These are phyloP conservation scores for Cyrtodaria siliqua DNA, from an alignment of 2,888 invertebrate genomes.

Conservation along the genomic window DNA sequence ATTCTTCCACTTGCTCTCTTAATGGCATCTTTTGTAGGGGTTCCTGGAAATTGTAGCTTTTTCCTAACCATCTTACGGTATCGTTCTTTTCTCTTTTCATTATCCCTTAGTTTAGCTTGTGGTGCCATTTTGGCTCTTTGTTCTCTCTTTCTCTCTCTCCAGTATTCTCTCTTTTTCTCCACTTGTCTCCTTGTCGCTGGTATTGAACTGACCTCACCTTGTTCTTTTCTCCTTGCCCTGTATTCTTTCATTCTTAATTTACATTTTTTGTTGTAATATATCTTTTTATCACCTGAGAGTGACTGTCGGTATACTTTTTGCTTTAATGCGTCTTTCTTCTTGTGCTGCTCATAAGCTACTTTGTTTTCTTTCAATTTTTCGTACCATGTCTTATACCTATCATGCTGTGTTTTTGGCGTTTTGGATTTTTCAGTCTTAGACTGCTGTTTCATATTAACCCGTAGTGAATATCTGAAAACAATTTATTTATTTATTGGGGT, in stretches of 20 bases:
- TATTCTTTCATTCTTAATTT: constrained; percentile 21
- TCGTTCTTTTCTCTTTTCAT: constrained; percentile 9
- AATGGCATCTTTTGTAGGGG: not conserved
- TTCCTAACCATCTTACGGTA: too few relatives aligned
- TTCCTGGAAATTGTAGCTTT: too few relatives aligned
- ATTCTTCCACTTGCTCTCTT: not conserved
- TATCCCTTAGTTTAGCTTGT: not conserved
- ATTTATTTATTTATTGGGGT: too few relatives aligned
- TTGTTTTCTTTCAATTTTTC: not conserved
- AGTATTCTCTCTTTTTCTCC: constrained; percentile 15
- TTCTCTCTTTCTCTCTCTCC: constrained; percentile 15
- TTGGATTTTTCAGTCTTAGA: not conserved
- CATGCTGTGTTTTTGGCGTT: not conserved
- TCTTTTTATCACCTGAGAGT: not conserved
- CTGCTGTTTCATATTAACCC: too few relatives aligned
- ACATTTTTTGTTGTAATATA: constrained; percentile 12
- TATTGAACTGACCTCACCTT: not conserved
- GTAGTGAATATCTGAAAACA: too few relatives aligned
- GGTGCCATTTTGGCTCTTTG: constrained; percentile 7
- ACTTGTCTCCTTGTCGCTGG: constrained; percentile 13
- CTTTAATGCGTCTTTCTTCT: constrained; percentile 7
- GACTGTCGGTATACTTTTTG: constrained; percentile 1
- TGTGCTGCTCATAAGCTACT: constrained; percentile 5
- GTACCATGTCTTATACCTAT: not conserved
- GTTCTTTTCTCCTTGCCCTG: constrained; percentile 6